phyloP scores from a whole-genome alignment of 2,797 vertebrate genomes.

The Arnoldichthys spilopterus region DNA sequence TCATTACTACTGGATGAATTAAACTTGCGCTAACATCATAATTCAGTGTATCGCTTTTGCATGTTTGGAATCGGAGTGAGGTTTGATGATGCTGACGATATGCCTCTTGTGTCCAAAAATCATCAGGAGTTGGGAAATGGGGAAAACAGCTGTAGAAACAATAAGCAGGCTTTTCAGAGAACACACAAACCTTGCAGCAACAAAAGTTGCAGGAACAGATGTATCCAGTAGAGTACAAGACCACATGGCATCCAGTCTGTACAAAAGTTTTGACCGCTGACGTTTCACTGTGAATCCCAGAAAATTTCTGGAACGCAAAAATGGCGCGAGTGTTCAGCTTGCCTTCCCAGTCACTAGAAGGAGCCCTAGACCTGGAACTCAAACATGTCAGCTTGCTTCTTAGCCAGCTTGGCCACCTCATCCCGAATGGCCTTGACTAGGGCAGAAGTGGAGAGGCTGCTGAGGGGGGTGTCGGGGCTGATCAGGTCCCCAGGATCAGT shows the following conservation, averaged over 20 bases:
- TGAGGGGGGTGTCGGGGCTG: constrained; percentile 84
- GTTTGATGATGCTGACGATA: neutral
- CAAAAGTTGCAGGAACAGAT: constrained; percentile 58
- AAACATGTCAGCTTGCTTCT: constrained; percentile 97
- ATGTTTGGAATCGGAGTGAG: neutral
- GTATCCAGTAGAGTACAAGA: constrained; percentile 56
- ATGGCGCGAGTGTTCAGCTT: constrained; percentile 30
- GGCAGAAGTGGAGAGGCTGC: constrained; percentile 95
- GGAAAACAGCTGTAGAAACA: constrained; percentile 59
- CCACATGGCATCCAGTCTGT: constrained; percentile 59
- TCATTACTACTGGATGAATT: constrained; percentile 18
- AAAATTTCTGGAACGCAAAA: constrained; percentile 17
- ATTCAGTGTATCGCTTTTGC: neutral
- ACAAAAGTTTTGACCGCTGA: constrained; percentile 73
- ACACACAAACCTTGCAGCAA: constrained; percentile 56
- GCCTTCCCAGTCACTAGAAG: constrained; percentile 47
- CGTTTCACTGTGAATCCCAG: constrained; percentile 42
- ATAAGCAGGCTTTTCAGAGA: constrained; percentile 59
- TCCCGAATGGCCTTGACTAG: constrained; percentile 96
- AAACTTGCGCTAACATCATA: constrained; percentile 1
- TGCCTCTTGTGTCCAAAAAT: constrained; percentile 14
- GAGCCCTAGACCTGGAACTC: constrained; percentile 88
- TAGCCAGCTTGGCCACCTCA: constrained; percentile 96
- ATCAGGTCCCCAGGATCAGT: constrained; percentile 77
- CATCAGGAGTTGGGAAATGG: neutral